phyloP scores from a whole-genome alignment of 2,113 vertebrate species.

The Scytalopus superciliaris region DNA sequence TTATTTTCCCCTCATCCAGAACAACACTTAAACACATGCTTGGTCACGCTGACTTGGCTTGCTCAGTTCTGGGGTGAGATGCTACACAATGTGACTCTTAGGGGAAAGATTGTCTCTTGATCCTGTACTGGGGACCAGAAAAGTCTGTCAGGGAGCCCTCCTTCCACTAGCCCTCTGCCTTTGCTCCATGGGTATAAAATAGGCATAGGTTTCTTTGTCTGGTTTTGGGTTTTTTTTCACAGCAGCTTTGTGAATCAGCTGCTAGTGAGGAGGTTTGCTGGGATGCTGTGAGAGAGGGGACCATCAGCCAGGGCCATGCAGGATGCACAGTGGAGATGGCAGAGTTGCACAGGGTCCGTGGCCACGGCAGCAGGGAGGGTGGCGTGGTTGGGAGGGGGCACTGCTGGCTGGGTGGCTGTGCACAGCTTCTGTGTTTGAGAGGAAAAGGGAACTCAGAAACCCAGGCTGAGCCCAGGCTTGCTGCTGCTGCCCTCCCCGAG shows the following conservation, averaged over 20 bases:
- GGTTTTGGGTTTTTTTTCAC: neutral
- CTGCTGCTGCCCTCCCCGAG: neutral
- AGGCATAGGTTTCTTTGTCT: neutral
- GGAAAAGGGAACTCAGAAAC: neutral
- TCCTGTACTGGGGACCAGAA: neutral
- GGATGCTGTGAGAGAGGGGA: fast-evolving
- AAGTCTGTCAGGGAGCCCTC: neutral
- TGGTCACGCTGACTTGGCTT: neutral
- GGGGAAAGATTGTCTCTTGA: neutral
- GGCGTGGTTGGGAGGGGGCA: neutral
- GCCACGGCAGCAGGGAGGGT: fast-evolving
- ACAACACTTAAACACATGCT: slow-evolving; percentile 10
- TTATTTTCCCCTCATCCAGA: neutral
- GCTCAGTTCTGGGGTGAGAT: neutral
- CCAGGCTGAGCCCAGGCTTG: neutral
- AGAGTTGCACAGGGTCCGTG: neutral
- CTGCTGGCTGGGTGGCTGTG: fast-evolving
- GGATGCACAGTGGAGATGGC: neutral
- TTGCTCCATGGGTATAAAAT: neutral
- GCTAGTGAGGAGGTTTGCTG: neutral
- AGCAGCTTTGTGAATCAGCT: neutral
- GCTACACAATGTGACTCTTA: fast-evolving
- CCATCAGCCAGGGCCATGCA: fast-evolving
- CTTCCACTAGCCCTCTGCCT: neutral
- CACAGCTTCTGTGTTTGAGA: neutral